Evolutionary conservation across 2,888 invertebrate species (phyloP).

Genomic region (Therioaphis trifolii): DNA sequence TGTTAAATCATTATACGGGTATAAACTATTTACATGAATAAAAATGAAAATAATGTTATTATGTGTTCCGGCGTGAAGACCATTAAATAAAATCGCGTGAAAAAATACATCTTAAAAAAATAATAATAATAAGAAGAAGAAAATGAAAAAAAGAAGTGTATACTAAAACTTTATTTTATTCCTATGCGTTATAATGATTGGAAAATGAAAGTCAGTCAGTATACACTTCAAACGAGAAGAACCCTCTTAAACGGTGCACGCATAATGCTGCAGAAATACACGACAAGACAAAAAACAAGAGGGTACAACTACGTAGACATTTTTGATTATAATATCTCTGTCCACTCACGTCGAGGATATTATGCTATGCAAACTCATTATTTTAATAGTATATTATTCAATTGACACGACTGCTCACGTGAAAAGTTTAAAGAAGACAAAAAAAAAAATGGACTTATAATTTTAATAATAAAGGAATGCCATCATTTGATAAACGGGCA

Average conservation of each 20-base stretch:
- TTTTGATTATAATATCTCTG: neutral
- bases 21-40: neutral
- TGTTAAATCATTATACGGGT: too few relatives aligned
- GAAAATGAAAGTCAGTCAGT: neutral
- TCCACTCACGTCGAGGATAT: neutral
- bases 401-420: neutral
- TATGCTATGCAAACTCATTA: neutral
- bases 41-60: too few relatives aligned
- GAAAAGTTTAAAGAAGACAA: too few relatives aligned
- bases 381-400: neutral
- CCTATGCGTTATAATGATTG: slow-evolving; percentile 17
- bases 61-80: too few relatives aligned
- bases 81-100: slow-evolving; percentile 31
- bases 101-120: slow-evolving; percentile 24
- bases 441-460: neutral
- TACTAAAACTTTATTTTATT: neutral
- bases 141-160: too few relatives aligned
- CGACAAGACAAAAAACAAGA: too few relatives aligned
- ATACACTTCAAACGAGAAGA: slow-evolving; percentile 16
- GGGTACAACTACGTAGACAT: neutral
- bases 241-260: neutral
- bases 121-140: too few relatives aligned
- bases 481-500: too few relatives aligned
- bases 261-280: neutral
- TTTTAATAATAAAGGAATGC: neutral